Percentiles rank a stretch among this genome's conserved stretches.
These are phyloP conservation scores for Drosophila parabipectinata DNA, from an alignment of 1,140 invertebrate genomes.

Conservation along the genomic window DNA sequence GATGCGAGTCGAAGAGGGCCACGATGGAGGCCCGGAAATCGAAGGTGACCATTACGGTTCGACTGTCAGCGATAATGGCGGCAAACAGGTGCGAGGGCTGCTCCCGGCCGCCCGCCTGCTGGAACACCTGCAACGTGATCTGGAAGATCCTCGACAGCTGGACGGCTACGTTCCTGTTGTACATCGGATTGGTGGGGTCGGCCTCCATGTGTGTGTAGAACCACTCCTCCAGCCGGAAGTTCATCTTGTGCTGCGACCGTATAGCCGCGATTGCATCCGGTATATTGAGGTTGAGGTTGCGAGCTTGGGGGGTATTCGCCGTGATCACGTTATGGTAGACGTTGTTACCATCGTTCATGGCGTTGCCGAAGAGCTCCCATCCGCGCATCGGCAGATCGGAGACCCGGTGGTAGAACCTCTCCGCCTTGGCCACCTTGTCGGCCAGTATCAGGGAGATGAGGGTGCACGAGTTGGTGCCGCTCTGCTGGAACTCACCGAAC, in stretches of 20 bases:
- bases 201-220: conserved; percentile 82
- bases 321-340: conserved; percentile 76
- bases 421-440: conserved; percentile 71
- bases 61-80: conserved; percentile 77
- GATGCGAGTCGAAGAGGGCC: conserved; percentile 77
- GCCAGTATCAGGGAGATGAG: conserved; percentile 75
- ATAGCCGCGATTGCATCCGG: conserved; percentile 76
- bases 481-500: conserved; percentile 72
- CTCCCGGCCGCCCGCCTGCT: conserved; percentile 44
- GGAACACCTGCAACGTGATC: conserved; percentile 67
- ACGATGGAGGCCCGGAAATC: conserved; percentile 71
- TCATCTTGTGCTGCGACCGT: conserved; percentile 66
- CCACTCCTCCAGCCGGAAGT: conserved; percentile 78
- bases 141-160: conserved; percentile 69
- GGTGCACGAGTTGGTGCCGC: conserved; percentile 80
- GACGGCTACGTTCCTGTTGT: conserved; percentile 67
- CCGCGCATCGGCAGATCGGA: conserved; percentile 62
- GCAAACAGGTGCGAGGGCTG: conserved; percentile 64
- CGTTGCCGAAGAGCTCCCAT: conserved; percentile 73
- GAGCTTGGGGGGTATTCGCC: conserved; percentile 49
- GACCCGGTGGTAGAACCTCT: conserved; percentile 60
- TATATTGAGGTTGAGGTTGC: conserved; percentile 75
- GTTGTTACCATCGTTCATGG: conserved; percentile 78
- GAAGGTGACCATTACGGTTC: conserved; percentile 75
- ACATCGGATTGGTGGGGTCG: conserved; percentile 66